A percentile compares a stretch with the other conserved stretches of the same genome.
Evolutionary conservation across 2,113 vertebrate species (phyloP).

Genomic region (Rhadina sibilatrix): DNA sequence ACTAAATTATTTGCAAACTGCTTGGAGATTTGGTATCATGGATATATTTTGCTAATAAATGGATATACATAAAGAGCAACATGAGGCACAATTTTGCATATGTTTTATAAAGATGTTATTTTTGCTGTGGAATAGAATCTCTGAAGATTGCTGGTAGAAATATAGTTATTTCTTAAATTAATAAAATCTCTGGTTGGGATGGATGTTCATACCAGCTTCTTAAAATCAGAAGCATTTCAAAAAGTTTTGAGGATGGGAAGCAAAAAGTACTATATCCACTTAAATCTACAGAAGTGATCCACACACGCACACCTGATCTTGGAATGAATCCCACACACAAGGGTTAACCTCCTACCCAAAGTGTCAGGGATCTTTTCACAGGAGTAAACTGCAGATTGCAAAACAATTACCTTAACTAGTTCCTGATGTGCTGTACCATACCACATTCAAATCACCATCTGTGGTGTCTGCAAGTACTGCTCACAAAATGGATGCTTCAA

Average conservation of each 20-base stretch:
- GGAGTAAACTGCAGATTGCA: constrained; percentile 61
- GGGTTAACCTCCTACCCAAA: constrained; percentile 53
- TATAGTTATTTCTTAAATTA: neutral
- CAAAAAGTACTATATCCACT: neutral
- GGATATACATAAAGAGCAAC: neutral
- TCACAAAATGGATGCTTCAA: constrained; percentile 41
- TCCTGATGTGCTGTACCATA: constrained; percentile 74
- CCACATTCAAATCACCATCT: constrained; percentile 75
- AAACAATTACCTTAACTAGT: constrained; percentile 72
- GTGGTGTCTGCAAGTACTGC: constrained; percentile 69
- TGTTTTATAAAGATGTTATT: neutral
- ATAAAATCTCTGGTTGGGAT: neutral
- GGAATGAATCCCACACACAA: constrained; percentile 32
- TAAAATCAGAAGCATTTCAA: neutral
- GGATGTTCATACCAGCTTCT: neutral
- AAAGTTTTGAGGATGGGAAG: neutral
- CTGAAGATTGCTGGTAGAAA: neutral
- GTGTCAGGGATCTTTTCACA: constrained; percentile 70
- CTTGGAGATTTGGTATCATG: neutral
- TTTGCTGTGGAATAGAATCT: neutral
- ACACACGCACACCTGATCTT: constrained; percentile 18
- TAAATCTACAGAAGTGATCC: neutral
- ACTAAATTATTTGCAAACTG: neutral
- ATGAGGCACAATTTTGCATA: neutral
- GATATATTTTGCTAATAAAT: neutral